Base-by-base conservation (phyloP, 2,113 vertebrate species). In the Pionites leucogaster region DNA sequence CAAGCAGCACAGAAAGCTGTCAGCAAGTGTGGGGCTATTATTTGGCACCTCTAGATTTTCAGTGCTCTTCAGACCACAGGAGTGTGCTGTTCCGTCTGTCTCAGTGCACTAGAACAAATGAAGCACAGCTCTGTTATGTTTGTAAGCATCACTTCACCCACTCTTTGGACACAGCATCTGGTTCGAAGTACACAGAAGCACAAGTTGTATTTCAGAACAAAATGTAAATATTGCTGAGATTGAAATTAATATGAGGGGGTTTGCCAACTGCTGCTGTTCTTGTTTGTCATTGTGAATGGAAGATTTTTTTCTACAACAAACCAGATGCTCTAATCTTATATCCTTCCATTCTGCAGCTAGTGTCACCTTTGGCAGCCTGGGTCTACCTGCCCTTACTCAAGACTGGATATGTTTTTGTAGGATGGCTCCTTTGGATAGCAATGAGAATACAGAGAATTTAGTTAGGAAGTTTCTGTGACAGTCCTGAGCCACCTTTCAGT, bases 221-320 rank as follows among this genome's bases (percentile, higher is more conserved):
- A 95, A 95, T 91, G 85, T 95, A 96, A 89, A 89, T 89, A 96
- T 88, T 90, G 41, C 89, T 89, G 70, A 25, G 78, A 87, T 44
- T 82, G 57, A 87, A 94, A 92, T 87, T 79, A 76, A 80, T 69
- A 63, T 62, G 37, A 95, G 23, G 35, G 14, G 9, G 8, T 35
- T 93, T 94, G 83, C 90, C 90, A 81, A 4, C 31, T 89, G 50
- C 67, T 80, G 67, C 82, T 86, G 60, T 65, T 83, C 70, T 93
- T 90, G 10, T 69, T 88, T 80, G 31, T 82, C 50, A 35, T 41
- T 78, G 39, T 85, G 68, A 92, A 83, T 81, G 47, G 35, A 62
- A 63, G 28, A 16, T 1, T 3, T 62, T 91, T 78, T 83, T 37
- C 44, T 57, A 3, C 10, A n/a, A 47, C 57, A 33, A 90, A 88